Evolutionary conservation across 2,797 vertebrate species (phyloP).

Genomic region (Potorous gilbertii): DNA sequence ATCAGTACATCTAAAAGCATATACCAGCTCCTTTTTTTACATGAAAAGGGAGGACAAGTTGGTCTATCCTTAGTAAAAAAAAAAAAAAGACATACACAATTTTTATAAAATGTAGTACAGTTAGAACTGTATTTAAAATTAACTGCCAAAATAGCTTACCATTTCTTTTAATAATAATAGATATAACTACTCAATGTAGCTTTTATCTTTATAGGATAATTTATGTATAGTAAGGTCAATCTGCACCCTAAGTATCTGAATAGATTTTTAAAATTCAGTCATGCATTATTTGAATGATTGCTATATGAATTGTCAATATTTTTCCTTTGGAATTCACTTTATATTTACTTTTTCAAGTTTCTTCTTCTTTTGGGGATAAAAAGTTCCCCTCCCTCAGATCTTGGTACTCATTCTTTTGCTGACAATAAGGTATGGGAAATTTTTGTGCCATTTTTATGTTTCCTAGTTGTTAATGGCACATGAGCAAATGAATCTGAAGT

Average conservation of each 20-base stretch:
- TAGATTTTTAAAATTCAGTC: neutral
- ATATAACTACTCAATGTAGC: neutral
- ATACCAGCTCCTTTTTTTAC: neutral
- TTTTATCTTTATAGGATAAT: slow-evolving; percentile 15
- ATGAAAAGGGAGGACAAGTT: neutral
- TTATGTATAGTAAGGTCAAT: neutral
- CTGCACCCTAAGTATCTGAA: neutral
- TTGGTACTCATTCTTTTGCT: neutral
- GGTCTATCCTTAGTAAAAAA: neutral
- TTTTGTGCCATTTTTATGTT: neutral
- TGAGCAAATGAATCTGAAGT: neutral
- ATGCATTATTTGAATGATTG: neutral
- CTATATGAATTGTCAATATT: fast-evolving
- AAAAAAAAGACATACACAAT: neutral
- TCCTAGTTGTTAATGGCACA: neutral
- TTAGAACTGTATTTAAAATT: slow-evolving; percentile 27
- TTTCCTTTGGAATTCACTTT: fast-evolving
- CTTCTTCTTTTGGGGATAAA: neutral
- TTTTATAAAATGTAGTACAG: slow-evolving; percentile 16
- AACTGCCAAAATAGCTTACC: neutral
- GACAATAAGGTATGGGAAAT: neutral
- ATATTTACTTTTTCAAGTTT: neutral
- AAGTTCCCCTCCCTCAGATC: neutral
- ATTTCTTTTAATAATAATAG: neutral
- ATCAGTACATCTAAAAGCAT: neutral